These are phyloP conservation scores for Uropsilus gracilis DNA, from an alignment of 2,113 vertebrate species.

Conservation along the genomic window DNA sequence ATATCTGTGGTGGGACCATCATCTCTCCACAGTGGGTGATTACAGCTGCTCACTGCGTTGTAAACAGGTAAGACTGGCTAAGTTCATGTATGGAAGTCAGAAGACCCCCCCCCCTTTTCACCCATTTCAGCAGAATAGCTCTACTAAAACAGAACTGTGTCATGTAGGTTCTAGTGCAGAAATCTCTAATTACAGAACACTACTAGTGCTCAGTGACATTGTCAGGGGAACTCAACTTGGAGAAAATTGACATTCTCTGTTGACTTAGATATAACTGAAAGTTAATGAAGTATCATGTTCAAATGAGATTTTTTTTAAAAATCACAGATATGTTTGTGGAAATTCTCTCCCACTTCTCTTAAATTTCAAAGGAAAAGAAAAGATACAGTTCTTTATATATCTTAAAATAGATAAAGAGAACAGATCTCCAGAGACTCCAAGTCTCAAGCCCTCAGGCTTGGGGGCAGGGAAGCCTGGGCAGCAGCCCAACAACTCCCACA, in stretches of 20 bases:
- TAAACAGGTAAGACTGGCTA: constrained; percentile 79
- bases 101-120: not conserved
- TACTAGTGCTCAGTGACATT: not conserved
- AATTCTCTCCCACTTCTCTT: not conserved
- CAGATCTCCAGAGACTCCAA: too few species aligned
- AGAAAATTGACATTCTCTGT: not conserved
- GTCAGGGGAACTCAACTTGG: not conserved
- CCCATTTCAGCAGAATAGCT: not conserved
- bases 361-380: constrained; percentile 1
- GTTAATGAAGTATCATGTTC: not conserved
- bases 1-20: constrained; percentile 92
- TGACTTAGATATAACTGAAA: constrained; percentile 10
- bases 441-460: too few species aligned
- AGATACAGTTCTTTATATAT: not conserved
- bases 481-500: too few species aligned
- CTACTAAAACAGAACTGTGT: not conserved
- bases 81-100: not conserved
- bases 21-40: constrained; percentile 89
- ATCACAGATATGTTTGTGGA: not conserved
- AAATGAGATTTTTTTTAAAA: not conserved
- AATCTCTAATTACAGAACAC: not conserved
- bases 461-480: too few species aligned
- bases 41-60: constrained; percentile 92
- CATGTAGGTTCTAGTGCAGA: not conserved
- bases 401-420: constrained; percentile 3